phyloP scores from a whole-genome alignment of 2,113 vertebrate genomes.

The Lycaon pictus region DNA sequence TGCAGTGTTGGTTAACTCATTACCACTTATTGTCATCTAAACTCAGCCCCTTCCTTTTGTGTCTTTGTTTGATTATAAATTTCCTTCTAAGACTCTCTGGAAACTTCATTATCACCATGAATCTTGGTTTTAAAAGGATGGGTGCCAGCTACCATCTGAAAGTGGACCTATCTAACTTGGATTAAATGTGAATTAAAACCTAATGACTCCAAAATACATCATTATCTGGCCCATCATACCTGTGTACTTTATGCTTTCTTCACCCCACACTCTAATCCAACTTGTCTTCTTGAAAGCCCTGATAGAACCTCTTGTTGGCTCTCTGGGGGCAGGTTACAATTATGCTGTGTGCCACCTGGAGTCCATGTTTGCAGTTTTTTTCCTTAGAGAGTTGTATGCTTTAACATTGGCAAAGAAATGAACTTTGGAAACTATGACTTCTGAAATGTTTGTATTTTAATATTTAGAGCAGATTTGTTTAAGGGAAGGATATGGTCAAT shows the following conservation, averaged over 20 bases:
- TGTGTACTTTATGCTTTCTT: background rate
- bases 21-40: background rate
- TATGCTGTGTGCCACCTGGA: background rate
- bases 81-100: constrained; percentile 37
- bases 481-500: background rate
- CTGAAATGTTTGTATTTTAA: background rate
- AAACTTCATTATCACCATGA: background rate
- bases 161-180: background rate
- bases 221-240: background rate
- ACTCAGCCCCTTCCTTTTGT: background rate
- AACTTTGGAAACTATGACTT: background rate
- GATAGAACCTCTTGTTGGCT: background rate
- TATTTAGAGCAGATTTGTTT: background rate
- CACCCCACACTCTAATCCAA: background rate
- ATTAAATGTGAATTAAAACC: background rate
- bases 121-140: background rate
- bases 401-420: constrained; percentile 5
- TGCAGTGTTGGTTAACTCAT: background rate
- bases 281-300: background rate
- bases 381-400: background rate
- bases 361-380: background rate
- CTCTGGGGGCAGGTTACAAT: background rate
- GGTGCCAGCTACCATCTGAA: background rate
- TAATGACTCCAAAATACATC: background rate
- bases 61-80: background rate